These are phyloP conservation scores for Lasioglossum zephyrum DNA, from an alignment of 2,888 invertebrate species.

Conservation along the genomic window DNA sequence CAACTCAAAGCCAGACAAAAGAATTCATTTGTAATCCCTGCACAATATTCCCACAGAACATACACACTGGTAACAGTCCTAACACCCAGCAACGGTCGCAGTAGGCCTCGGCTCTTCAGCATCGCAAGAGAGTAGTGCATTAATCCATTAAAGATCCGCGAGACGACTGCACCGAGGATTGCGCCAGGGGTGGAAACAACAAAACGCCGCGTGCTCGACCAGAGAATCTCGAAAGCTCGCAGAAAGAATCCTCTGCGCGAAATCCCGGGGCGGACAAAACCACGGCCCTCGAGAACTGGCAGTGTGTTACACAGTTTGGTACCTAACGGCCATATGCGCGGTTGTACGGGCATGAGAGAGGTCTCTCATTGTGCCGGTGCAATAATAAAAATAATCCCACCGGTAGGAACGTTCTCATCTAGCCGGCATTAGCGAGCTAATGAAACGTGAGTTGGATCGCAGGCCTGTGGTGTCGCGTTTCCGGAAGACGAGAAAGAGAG, in stretches of 20 bases:
- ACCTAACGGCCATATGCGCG: constrained; percentile 45
- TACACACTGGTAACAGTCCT: neutral
- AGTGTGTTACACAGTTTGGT: constrained; percentile 24
- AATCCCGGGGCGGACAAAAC: constrained; percentile 43
- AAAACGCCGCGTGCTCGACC: constrained; percentile 61
- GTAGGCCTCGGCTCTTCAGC: neutral
- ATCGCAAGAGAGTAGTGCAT: neutral
- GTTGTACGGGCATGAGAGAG: neutral
- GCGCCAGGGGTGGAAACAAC: neutral
- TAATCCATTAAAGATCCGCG: neutral
- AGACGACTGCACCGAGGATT: neutral
- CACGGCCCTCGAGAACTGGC: constrained; percentile 37
- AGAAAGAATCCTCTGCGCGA: constrained; percentile 62
- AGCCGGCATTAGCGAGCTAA: constrained; percentile 69
- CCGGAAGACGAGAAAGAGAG: constrained; percentile 66
- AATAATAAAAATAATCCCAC: constrained; percentile 61
- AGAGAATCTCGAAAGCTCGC: neutral
- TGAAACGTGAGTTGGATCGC: constrained; percentile 72
- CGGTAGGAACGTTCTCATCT: constrained; percentile 56
- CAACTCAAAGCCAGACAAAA: neutral
- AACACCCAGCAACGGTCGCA: neutral
- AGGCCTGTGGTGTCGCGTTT: constrained; percentile 73
- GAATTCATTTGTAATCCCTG: neutral
- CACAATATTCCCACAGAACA: neutral
- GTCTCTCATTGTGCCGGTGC: constrained; percentile 50